Conservation (phyloP, 35 echinoderm and acorn worm genomes). For the Strongylocentrotus purpuratus region DNA sequence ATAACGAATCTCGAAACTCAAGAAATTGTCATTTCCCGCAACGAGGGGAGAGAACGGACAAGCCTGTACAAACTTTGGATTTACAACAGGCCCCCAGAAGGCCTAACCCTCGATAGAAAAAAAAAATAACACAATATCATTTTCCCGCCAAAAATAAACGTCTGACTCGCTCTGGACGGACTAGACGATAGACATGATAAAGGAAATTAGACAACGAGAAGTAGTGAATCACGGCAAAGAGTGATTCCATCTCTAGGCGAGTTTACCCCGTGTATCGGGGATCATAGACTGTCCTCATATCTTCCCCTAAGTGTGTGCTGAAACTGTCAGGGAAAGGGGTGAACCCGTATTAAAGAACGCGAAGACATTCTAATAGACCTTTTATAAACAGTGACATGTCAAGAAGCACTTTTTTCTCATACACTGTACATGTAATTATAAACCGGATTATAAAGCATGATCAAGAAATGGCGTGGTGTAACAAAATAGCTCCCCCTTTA, state of each 20-base stretch:
- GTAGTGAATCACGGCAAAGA: background rate
- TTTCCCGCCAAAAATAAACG: background rate
- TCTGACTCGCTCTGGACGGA: background rate
- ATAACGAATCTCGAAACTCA: background rate
- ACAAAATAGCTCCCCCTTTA: no score
- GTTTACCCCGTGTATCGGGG: background rate
- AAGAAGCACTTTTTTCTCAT: no score
- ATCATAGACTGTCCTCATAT: background rate
- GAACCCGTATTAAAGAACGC: no score
- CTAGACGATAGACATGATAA: conserved; percentile 1
- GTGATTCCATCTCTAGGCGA: background rate
- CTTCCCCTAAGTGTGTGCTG: background rate
- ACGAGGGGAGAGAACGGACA: background rate
- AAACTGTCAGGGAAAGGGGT: background rate
- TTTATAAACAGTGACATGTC: no score
- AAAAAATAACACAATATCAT: background rate
- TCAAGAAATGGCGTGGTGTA: no score
- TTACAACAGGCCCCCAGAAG: background rate
- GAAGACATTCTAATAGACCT: no score
- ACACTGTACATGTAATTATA: no score
- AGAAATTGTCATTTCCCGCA: background rate
- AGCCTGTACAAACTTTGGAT: background rate
- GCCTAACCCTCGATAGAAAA: background rate
- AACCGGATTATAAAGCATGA: no score
- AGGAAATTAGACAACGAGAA: background rate